These are phyloP conservation scores for Galendromus occidentalis DNA, from an alignment of 1,140 invertebrate species.

Conservation along the genomic window DNA sequence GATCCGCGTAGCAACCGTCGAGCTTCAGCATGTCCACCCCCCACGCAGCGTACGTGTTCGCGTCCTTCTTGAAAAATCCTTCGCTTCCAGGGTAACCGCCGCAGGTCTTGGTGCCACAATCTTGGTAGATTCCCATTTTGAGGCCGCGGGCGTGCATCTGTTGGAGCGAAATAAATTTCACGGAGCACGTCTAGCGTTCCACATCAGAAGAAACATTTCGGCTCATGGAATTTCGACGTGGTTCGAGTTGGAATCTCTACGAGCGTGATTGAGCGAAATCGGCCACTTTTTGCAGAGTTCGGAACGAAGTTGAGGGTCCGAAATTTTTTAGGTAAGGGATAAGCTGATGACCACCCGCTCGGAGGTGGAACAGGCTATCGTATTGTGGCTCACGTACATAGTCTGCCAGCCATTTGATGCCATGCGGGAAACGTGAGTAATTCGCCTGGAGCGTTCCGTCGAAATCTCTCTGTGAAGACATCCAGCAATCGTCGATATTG, in stretches of 20 bases:
- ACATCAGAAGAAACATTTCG: too few relatives aligned
- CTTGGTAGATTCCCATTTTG: slow-evolving; percentile 93
- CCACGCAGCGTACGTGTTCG: slow-evolving; percentile 83
- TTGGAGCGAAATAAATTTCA: too few relatives aligned
- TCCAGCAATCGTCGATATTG: slow-evolving; percentile 90
- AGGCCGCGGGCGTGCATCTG: slow-evolving; percentile 78
- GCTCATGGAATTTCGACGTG: too few relatives aligned
- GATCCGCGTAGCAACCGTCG: slow-evolving; percentile 77
- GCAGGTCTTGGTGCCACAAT: slow-evolving; percentile 85
- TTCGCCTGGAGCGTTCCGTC: slow-evolving; percentile 63
- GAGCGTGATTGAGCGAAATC: too few relatives aligned
- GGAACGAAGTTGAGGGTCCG: too few relatives aligned
- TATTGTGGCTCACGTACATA: slow-evolving; percentile 46
- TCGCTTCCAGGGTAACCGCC: slow-evolving; percentile 75
- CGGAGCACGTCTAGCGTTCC: too few relatives aligned
- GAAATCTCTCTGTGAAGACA: slow-evolving; percentile 51
- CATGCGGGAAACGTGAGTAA: slow-evolving; percentile 63
- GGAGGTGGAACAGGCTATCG: too few relatives aligned
- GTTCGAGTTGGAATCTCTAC: too few relatives aligned
- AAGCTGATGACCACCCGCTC: too few relatives aligned
- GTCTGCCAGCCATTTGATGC: slow-evolving; percentile 67
- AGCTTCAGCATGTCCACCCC: slow-evolving; percentile 88
- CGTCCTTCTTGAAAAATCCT: slow-evolving; percentile 62
- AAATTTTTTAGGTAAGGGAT: too few relatives aligned
- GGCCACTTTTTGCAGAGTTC: too few relatives aligned